These are phyloP conservation scores for Ursus arctos DNA, from an alignment of 2,113 vertebrate species.

Conservation along the genomic window DNA sequence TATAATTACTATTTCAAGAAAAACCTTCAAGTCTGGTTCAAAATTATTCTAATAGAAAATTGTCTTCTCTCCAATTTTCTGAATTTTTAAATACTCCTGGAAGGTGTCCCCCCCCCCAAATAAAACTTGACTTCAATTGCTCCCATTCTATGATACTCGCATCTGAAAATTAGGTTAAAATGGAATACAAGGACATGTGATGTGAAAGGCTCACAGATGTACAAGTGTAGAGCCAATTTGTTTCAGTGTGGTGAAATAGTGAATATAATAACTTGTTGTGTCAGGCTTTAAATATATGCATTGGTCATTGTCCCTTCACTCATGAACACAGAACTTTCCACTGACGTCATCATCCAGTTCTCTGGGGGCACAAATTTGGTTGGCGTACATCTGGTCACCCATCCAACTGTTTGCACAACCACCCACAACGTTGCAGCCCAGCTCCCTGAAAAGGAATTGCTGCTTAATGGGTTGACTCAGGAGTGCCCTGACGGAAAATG, in stretches of 20 bases:
- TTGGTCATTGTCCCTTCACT: neutral
- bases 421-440: neutral
- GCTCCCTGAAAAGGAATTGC: neutral
- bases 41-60: neutral
- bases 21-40: neutral
- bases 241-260: neutral
- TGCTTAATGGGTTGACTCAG: neutral
- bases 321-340: neutral
- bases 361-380: neutral
- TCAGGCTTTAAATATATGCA: neutral
- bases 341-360: neutral
- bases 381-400: neutral
- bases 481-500: neutral
- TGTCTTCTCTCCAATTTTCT: neutral
- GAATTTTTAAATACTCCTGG: neutral
- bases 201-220: neutral
- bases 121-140: neutral
- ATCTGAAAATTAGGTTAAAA: slow-evolving; percentile 21
- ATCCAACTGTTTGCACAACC: neutral
- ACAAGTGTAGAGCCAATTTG: neutral
- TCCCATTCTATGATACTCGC: neutral
- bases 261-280: neutral
- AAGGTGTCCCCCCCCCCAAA: neutral
- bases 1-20: neutral
- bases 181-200: neutral